Conservation (phyloP, 2,888 invertebrate genomes). For the Coenonympha glycerion region DNA sequence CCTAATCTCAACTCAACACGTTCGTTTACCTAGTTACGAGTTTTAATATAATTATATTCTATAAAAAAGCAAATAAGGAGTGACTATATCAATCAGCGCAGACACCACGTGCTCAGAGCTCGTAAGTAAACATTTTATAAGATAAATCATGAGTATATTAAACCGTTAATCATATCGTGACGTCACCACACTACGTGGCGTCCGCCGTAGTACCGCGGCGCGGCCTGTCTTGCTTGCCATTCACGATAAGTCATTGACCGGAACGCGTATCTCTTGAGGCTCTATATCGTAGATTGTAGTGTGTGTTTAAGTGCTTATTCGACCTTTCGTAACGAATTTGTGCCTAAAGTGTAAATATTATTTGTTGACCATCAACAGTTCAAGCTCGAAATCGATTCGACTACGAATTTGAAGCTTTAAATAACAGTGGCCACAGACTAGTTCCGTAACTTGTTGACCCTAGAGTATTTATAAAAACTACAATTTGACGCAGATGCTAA, state of each 20-base stretch:
- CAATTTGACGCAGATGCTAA: too few species aligned
- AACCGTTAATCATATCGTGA: conserved; percentile 10
- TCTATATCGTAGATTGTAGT: neutral
- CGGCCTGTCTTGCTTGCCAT: too few species aligned
- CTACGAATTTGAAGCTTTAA: too few species aligned
- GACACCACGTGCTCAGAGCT: conserved; percentile 11
- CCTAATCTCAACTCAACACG: too few species aligned
- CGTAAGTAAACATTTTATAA: conserved; percentile 10
- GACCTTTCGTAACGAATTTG: too few species aligned
- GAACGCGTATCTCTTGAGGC: conserved; percentile 18
- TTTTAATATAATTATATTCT: neutral
- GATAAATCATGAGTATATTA: conserved; percentile 18
- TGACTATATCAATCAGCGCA: neutral
- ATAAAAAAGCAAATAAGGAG: neutral
- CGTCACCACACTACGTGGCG: conserved; percentile 12
- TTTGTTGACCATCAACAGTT: too few species aligned
- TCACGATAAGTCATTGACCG: conserved; percentile 24
- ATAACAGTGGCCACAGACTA: too few species aligned
- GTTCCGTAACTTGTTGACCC: too few species aligned
- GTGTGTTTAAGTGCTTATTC: neutral
- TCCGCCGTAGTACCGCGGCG: neutral
- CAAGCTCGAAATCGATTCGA: too few species aligned
- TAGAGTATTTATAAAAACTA: too few species aligned
- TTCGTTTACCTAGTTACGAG: too few species aligned
- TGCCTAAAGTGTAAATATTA: too few species aligned